Conservation (phyloP, 2,888 invertebrate genomes). For the Heliconius erato region DNA sequence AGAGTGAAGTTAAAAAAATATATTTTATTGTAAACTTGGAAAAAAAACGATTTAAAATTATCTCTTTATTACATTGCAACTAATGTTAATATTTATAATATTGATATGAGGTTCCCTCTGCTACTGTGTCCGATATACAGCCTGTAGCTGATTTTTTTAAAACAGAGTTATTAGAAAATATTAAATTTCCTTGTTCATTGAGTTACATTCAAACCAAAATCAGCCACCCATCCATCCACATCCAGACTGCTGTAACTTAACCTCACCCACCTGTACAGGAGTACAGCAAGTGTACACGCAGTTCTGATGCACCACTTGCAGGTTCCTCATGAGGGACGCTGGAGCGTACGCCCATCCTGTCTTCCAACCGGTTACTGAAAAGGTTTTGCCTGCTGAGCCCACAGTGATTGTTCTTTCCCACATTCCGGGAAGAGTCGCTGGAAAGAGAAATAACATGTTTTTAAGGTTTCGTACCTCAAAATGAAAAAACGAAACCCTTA, state of each 20-base stretch:
- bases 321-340: constrained; percentile 90
- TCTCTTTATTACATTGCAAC: too few species aligned
- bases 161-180: too few species aligned
- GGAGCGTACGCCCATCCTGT: constrained; percentile 99
- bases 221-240: neutral
- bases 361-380: constrained; percentile 99
- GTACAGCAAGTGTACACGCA: constrained; percentile 96
- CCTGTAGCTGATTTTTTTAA: too few species aligned
- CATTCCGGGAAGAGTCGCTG: constrained; percentile 97
- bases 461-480: too few species aligned
- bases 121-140: too few species aligned
- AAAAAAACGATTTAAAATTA: neutral
- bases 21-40: neutral
- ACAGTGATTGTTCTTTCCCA: constrained; percentile 99
- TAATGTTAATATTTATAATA: too few species aligned
- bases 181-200: too few species aligned
- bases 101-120: too few species aligned
- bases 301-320: constrained; percentile 97
- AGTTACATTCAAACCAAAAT: neutral
- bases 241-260: neutral
- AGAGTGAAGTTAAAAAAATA: too few species aligned
- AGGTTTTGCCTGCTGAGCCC: constrained; percentile 99
- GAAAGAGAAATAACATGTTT: constrained; percentile 32
- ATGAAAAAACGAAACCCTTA: neutral
- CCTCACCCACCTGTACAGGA: constrained; percentile 89